phyloP scores from a whole-genome alignment of 2,888 invertebrate species.

The Orchesellides sinensis region DNA sequence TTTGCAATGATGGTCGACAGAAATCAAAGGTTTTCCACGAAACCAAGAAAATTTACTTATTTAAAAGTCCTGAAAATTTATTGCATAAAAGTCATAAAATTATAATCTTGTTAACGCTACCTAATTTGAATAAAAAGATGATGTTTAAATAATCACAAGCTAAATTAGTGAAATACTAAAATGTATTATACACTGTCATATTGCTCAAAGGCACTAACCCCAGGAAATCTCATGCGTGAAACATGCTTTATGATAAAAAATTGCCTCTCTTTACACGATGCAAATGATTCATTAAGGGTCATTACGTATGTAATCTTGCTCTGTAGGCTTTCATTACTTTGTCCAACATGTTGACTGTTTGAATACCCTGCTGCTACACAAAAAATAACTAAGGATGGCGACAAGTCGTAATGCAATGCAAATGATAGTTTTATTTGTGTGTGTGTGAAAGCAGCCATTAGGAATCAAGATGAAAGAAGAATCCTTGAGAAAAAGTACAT shows the following conservation, averaged over 20 bases:
- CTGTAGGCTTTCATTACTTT: background rate
- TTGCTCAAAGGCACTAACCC: slow-evolving; percentile 6
- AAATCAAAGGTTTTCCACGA: too few species aligned
- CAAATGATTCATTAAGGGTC: slow-evolving; percentile 63
- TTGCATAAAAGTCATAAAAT: background rate
- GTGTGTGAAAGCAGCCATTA: background rate
- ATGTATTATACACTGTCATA: background rate
- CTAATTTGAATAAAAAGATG: background rate
- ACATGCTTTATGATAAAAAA: slow-evolving; percentile 1
- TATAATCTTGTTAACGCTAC: slow-evolving; percentile 18
- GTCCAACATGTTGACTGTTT: background rate
- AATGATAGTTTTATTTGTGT: slow-evolving; percentile 39
- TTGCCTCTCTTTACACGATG: slow-evolving; percentile 19
- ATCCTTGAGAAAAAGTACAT: slow-evolving; percentile 13
- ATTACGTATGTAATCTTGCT: slow-evolving; percentile 51
- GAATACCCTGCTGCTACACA: background rate
- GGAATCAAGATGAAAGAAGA: background rate
- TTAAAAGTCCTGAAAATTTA: background rate
- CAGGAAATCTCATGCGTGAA: slow-evolving; percentile 49
- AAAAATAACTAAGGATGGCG: slow-evolving; percentile 47
- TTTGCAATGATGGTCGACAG: too few species aligned
- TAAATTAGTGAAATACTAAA: background rate
- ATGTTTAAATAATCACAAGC: background rate
- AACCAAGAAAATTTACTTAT: too few species aligned
- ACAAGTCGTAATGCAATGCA: slow-evolving; percentile 37